Evolutionary conservation across 2,888 invertebrate species (phyloP).

Genomic region (Thymelicus lineola): DNA sequence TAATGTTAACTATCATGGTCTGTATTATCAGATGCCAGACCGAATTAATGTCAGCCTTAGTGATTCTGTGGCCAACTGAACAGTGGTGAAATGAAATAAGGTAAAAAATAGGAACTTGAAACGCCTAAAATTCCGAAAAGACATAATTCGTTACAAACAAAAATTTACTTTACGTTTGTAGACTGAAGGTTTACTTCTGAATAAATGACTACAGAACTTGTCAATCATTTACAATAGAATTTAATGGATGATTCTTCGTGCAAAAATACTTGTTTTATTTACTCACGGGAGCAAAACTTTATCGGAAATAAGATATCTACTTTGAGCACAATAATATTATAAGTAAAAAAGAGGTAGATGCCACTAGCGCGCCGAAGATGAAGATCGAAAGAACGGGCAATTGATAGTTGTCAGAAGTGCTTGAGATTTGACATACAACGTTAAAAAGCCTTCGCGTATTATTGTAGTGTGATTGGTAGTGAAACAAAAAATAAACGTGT

Average conservation of each 20-base stretch:
- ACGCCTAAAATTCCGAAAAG: background rate
- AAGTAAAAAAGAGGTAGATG: no score
- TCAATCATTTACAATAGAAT: background rate
- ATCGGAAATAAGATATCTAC: background rate
- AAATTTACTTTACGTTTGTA: background rate
- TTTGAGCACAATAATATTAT: background rate
- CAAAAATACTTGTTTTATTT: background rate
- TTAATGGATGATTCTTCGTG: background rate
- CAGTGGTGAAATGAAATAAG: conserved; percentile 18
- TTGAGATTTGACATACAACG: no score
- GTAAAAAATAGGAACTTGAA: conserved; percentile 10
- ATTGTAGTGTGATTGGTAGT: no score
- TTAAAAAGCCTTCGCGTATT: no score
- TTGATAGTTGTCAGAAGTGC: no score
- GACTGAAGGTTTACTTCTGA: background rate
- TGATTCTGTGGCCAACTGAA: conserved; percentile 35
- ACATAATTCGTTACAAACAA: background rate
- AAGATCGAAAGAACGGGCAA: no score
- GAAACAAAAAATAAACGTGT: no score
- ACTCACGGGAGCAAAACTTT: background rate
- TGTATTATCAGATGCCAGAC: conserved; percentile 36
- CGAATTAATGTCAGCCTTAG: conserved; percentile 37
- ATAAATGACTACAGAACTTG: background rate
- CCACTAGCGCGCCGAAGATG: no score
- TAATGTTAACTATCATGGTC: conserved; percentile 37